A percentile compares a stretch with the other conserved stretches of the same genome.
Conservation (phyloP, 2,113 vertebrate genomes). For the Zosterops borbonicus region DNA sequence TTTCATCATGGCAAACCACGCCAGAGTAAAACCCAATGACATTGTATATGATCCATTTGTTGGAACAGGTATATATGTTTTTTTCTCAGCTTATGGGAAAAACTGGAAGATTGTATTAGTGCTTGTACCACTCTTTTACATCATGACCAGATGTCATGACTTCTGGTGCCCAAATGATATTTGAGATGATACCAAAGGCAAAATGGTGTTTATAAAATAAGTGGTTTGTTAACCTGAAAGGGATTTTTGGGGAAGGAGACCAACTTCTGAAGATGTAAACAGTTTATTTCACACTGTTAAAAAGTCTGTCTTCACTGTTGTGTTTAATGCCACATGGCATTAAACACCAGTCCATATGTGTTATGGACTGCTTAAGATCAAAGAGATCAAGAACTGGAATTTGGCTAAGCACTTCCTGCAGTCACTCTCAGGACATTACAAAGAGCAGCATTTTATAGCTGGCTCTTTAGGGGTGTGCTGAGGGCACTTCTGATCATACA, state of each 20-base stretch:
- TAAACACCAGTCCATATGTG: not conserved
- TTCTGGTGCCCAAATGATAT: not conserved
- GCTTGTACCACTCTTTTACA: not conserved
- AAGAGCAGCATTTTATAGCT: not conserved
- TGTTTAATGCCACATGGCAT: not conserved
- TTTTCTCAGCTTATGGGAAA: not conserved
- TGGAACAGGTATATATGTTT: constrained; percentile 87
- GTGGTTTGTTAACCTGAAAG: not conserved
- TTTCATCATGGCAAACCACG: constrained; percentile 97
- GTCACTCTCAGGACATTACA: not conserved
- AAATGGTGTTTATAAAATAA: not conserved
- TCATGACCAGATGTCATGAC: not conserved
- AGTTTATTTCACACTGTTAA: not conserved
- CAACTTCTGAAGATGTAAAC: not conserved
- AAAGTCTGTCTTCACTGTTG: not conserved
- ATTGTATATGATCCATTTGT: constrained; percentile 97
- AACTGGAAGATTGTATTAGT: not conserved
- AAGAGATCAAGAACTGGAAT: not conserved
- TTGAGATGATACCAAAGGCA: not conserved
- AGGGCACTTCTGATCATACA: not conserved
- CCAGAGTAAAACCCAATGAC: constrained; percentile 90
- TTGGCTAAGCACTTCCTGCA: not conserved
- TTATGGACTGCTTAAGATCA: not conserved
- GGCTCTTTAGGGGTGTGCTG: not conserved
- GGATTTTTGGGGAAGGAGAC: not conserved